Base-by-base conservation (phyloP, 2,888 invertebrate genomes). In the Branchellion lobata region DNA sequence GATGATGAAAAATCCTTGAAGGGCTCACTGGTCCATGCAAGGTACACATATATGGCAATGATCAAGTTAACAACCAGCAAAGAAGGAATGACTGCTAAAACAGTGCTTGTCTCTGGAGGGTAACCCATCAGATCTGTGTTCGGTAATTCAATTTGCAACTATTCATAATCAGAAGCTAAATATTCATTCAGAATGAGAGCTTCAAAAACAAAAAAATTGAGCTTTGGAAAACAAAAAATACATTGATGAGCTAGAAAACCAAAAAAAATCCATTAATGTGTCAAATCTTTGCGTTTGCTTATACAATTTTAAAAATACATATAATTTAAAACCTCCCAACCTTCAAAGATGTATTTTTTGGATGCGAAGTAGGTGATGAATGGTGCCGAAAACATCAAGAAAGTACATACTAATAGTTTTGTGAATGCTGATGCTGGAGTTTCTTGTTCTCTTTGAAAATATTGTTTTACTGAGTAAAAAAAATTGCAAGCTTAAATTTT, bases 341-440 rank as follows among this genome's bases (percentile, higher is more conserved):
- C 75, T 75, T 75, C 75, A 75, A 75, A 75, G 24, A 75, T 47
- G 24, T 75, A 75, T 53, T 75, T 75, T 29, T 75, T 75, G n/a
- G 53, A 75, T 0, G 53, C 31, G 53, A 75, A 75, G 33, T 75
- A 75, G n/a, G 75, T 29, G n/a, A 75, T n/a, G 51, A 75, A 75
- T 29, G 75, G 75, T 29, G 51, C 51, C 27, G 75, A 47, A 31
- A 47, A 53, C 75, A 75, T 75, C 21, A 75, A 33, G 14, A 75
- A 53, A 18, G 75, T 51, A 24, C 31, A 31, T 24, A 75, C 3
- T 24, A 75, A 53, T 29, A 75, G 40, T 29, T 51, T 75, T 24
- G 47, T 53, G 31, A 75, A 14, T 1, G 51, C 75, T 18, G 40
- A n/a, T 8, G 24, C 11, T 21, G 75, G 53, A 29, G 51, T 75